Evolutionary conservation across 2,888 invertebrate genomes (phyloP).

Genomic region (Oligia fasciuncula): DNA sequence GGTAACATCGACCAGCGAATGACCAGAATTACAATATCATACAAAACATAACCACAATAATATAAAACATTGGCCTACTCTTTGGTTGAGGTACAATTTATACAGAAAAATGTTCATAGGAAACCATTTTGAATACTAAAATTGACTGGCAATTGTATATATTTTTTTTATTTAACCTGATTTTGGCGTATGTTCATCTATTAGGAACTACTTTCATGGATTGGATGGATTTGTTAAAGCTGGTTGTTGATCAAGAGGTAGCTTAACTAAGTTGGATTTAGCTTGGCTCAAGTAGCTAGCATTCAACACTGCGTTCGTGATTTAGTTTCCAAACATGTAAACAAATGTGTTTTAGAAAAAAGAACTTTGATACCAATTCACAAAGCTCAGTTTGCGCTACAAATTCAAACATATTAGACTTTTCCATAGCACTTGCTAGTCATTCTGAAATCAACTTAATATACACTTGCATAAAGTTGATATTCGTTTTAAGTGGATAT

Average conservation of each 20-base stretch:
- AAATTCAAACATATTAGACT: neutral
- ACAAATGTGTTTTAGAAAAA: neutral
- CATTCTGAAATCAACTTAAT: neutral
- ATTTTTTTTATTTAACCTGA: neutral
- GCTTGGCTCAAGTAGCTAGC: neutral
- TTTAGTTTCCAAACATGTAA: neutral
- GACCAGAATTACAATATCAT: constrained; percentile 73
- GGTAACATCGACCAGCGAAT: constrained; percentile 84
- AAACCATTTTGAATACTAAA: constrained; percentile 28
- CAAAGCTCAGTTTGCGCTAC: neutral
- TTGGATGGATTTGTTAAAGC: neutral
- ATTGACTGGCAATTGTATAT: constrained; percentile 10
- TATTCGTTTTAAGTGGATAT: neutral
- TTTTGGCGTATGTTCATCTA: neutral
- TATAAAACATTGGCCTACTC: constrained; percentile 61
- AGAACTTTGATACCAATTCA: neutral
- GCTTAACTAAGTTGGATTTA: neutral
- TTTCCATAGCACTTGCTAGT: neutral
- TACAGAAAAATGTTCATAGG: neutral
- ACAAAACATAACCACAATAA: constrained; percentile 57
- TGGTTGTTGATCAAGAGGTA: neutral
- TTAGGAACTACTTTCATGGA: constrained; percentile 28
- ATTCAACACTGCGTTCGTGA: neutral
- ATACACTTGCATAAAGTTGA: neutral
- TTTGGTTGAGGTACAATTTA: constrained; percentile 57